These are phyloP conservation scores for Onychorhynchus coronatus DNA, from an alignment of 2,113 vertebrate genomes.

Conservation along the genomic window DNA sequence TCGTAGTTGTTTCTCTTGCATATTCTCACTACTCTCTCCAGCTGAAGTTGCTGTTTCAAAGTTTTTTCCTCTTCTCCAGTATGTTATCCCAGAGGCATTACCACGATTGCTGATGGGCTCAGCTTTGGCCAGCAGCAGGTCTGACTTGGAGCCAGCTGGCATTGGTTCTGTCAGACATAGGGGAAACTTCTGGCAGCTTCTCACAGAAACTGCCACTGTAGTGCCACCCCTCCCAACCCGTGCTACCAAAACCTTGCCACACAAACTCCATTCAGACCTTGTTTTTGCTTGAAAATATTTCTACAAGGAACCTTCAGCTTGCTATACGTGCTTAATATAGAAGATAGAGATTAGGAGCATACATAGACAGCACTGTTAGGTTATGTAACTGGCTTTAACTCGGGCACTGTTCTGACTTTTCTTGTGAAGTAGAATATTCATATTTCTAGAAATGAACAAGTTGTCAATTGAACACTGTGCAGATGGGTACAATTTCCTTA, in stretches of 20 bases:
- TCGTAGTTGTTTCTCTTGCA: not conserved
- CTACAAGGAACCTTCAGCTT: not conserved
- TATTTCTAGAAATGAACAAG: not conserved
- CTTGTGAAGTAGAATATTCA: not conserved
- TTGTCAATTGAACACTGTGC: not conserved
- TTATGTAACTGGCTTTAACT: not conserved
- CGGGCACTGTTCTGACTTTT: not conserved
- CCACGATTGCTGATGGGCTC: accelerated
- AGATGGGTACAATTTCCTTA: conserved; percentile 24
- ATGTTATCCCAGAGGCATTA: not conserved
- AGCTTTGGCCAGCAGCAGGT: not conserved
- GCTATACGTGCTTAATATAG: not conserved
- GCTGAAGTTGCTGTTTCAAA: not conserved
- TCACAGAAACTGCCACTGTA: not conserved
- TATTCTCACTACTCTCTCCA: not conserved
- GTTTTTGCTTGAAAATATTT: not conserved
- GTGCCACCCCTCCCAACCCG: too few relatives aligned
- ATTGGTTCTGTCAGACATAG: not conserved
- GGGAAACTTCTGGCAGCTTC: not conserved
- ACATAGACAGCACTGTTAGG: not conserved
- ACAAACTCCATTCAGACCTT: not conserved
- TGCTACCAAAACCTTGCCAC: not conserved
- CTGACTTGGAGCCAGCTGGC: not conserved
- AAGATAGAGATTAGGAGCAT: not conserved
- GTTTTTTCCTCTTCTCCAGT: not conserved